phyloP scores from a whole-genome alignment of 2,113 vertebrate genomes.

The Pipra filicauda region DNA sequence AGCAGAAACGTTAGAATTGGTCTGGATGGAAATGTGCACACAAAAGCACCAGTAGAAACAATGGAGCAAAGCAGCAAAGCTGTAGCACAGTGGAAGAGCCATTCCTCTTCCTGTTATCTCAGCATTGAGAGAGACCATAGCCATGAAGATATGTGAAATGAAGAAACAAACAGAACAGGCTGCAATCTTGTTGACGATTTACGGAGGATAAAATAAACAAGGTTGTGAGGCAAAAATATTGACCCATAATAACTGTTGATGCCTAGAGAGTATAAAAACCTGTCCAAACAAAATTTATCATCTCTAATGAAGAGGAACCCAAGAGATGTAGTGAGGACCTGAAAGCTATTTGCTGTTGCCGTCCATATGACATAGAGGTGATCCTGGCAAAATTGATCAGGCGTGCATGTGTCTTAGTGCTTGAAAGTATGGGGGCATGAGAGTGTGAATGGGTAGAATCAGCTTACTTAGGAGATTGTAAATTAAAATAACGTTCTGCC shows the following conservation, averaged over 20 bases:
- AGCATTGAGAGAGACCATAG: not conserved
- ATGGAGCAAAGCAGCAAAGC: not conserved
- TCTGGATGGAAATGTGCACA: not conserved
- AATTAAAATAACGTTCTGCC: not conserved
- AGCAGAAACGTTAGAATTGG: not conserved
- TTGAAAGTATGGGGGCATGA: not conserved
- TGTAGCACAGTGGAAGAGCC: not conserved
- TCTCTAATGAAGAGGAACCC: not conserved
- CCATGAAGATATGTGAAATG: not conserved
- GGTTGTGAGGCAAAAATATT: not conserved
- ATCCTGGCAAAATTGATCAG: not conserved
- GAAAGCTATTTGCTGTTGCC: not conserved
- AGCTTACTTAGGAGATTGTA: not conserved
- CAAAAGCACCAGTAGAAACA: not conserved
- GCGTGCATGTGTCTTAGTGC: not conserved
- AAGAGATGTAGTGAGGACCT: not conserved
- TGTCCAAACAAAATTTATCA: not conserved
- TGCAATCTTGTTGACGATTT: not conserved
- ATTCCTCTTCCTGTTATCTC: not conserved
- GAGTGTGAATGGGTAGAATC: not conserved
- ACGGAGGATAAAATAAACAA: not conserved
- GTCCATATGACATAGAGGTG: not conserved
- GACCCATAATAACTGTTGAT: not conserved
- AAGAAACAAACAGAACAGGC: not conserved
- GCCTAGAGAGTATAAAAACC: not conserved